Evolutionary conservation across 2,888 invertebrate species (phyloP).

Genomic region (Trichogramma evanescens): DNA sequence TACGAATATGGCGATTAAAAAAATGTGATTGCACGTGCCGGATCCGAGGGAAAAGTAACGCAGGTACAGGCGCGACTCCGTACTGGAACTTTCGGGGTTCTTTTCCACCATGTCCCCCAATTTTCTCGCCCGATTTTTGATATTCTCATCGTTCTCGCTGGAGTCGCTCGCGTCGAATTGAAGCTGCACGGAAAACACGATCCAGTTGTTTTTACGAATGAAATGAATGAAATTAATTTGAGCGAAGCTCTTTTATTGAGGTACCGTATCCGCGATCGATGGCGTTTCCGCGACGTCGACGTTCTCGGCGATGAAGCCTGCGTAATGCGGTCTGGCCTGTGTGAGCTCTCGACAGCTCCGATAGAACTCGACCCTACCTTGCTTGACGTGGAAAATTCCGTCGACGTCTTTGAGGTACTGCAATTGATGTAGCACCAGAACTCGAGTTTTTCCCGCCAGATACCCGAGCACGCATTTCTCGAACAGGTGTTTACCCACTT

Average conservation of each 20-base stretch:
- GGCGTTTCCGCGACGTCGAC: background rate
- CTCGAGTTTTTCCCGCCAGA: constrained; percentile 61
- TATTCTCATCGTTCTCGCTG: constrained; percentile 25
- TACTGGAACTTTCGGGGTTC: constrained; percentile 45
- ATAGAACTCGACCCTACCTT: constrained; percentile 35
- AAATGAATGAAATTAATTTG: background rate
- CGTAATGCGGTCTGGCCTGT: constrained; percentile 34
- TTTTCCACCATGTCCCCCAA: constrained; percentile 41
- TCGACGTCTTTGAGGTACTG: constrained; percentile 57
- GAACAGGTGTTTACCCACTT: constrained; percentile 69
- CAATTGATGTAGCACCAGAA: constrained; percentile 72
- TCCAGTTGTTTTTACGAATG: constrained; percentile 14
- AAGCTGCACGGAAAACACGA: constrained; percentile 29
- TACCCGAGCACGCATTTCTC: constrained; percentile 63
- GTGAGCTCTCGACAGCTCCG: constrained; percentile 34
- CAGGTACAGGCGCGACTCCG: constrained; percentile 42
- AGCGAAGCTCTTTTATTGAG: background rate
- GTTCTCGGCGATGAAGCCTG: background rate
- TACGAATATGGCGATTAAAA: constrained; percentile 50
- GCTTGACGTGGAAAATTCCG: constrained; percentile 30
- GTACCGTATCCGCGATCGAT: background rate
- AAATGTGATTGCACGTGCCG: constrained; percentile 45
- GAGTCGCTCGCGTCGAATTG: constrained; percentile 25
- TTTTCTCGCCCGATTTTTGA: background rate
- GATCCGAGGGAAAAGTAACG: constrained; percentile 54